These are phyloP conservation scores for Listronotus oregonensis DNA, from an alignment of 1,140 invertebrate species.

Conservation along the genomic window DNA sequence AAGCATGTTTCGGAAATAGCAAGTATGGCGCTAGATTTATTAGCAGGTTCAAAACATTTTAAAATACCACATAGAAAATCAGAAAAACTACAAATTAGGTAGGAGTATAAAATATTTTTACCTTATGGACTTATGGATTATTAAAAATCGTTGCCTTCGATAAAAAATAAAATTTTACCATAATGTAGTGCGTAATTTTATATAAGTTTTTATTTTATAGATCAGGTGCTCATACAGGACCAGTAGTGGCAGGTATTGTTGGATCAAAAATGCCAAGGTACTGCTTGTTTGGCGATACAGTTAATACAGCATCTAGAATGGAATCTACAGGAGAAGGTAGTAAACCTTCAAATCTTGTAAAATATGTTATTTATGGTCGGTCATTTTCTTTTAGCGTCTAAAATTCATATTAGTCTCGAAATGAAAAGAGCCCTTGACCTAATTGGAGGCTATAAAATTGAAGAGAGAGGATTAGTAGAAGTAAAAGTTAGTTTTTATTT, in stretches of 20 bases:
- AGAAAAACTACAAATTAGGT: slow-evolving; percentile 68
- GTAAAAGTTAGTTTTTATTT: slow-evolving; percentile 68
- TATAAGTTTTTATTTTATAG: slow-evolving; percentile 46
- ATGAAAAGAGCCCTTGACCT: slow-evolving; percentile 82
- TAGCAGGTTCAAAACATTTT: slow-evolving; percentile 79
- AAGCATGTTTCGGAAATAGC: slow-evolving; percentile 85
- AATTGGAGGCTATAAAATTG: slow-evolving; percentile 80
- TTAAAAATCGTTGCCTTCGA: too few relatives aligned
- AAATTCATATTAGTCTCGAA: slow-evolving; percentile 89
- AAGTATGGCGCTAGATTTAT: slow-evolving; percentile 81
- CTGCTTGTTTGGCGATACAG: slow-evolving; percentile 82
- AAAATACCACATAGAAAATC: slow-evolving; percentile 74
- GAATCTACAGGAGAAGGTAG: slow-evolving; percentile 77
- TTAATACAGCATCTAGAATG: slow-evolving; percentile 82
- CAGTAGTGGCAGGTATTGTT: slow-evolving; percentile 76
- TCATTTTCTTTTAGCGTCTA: slow-evolving; percentile 77
- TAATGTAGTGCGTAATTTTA: too few relatives aligned
- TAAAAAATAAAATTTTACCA: too few relatives aligned
- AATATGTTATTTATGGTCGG: too few relatives aligned
- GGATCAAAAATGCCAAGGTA: slow-evolving; percentile 88
- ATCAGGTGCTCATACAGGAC: slow-evolving; percentile 77
- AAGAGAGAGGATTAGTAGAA: slow-evolving; percentile 80
- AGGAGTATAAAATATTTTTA: neutral
- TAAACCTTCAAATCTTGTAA: too few relatives aligned
- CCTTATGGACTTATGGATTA: too few relatives aligned